Base-by-base conservation (phyloP, 1,140 invertebrate species). In the Zaprionus tsacasi region DNA sequence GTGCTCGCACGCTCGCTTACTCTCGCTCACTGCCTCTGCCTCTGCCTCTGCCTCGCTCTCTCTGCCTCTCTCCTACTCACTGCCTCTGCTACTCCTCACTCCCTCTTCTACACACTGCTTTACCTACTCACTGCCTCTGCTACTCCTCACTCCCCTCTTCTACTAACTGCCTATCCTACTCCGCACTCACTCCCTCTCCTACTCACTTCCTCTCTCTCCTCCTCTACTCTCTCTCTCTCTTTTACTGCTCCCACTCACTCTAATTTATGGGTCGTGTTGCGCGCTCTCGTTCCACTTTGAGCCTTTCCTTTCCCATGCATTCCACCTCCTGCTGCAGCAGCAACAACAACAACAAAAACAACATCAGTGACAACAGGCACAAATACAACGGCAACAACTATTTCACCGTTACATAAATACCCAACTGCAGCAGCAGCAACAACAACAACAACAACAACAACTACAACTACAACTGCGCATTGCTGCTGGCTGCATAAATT, bases 391-490 rank as follows among this genome's bases (percentile, higher is more conserved):
- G 54, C 64, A 70, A 43, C 67, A 77, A 90, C 71, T 74, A 74
- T 73, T 69, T 69, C 36, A 86, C 78, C 79, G 82, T 87, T 86
- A 86, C 82, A 86, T 87, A 86, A 86, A 86, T 86, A 86, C 68
- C 65, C 70, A 73, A 69, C 65, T 61, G 54, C 70, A 79, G 40
- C 58, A 33, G 40, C 56, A 59, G 35, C 21, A 12, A 35, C 36
- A 25, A 61, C 30, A 58, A 74, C 48, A 38, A 50, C 43, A 45
- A 48, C 27, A 30, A 15, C 52, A 64, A 64, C 70, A 73, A 69
- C 65, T 56, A 43, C 70, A 79, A 48, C 58, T 15, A 8, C 52
- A 48, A 64, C 68, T 64, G 36, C 38, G 27, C 50, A 15, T 63
- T 65, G 66, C 67, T 83, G 75, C 35, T 77, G 70, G 81, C 78